Evolutionary conservation across 1,140 invertebrate genomes (phyloP).

Genomic region (Odontomachus brunneus): DNA sequence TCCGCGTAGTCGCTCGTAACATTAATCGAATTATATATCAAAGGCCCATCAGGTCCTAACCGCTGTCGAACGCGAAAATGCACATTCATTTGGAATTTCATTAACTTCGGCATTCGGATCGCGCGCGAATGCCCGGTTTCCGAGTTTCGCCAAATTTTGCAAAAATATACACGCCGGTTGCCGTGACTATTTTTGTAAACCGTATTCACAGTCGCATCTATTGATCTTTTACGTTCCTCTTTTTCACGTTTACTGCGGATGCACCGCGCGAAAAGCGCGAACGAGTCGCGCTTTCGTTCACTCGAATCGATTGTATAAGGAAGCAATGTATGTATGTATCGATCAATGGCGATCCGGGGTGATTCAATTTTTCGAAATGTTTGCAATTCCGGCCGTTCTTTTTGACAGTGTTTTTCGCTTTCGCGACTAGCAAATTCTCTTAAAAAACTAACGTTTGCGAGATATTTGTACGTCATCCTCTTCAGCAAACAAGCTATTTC

Average conservation of each 20-base stretch:
- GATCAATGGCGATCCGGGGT: slow-evolving; percentile 2
- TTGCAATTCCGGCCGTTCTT: neutral
- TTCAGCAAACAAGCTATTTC: neutral
- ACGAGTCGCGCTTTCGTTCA: slow-evolving; percentile 25
- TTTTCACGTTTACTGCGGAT: slow-evolving; percentile 10
- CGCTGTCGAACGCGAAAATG: slow-evolving; percentile 3
- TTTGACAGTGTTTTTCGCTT: neutral
- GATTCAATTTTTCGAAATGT: slow-evolving; percentile 31
- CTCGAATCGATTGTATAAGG: slow-evolving; percentile 29
- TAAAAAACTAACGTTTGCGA: neutral
- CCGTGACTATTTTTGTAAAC: slow-evolving; percentile 25
- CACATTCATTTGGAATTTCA: slow-evolving; percentile 20
- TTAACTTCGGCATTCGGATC: slow-evolving; percentile 9
- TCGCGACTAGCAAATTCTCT: neutral
- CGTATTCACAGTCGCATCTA: slow-evolving; percentile 21
- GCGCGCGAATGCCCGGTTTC: slow-evolving; percentile 20
- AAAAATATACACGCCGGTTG: slow-evolving; percentile 34
- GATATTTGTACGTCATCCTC: neutral
- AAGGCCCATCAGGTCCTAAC: slow-evolving; percentile 16
- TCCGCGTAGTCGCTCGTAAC: neutral
- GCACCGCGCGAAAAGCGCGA: neutral
- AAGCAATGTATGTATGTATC: slow-evolving; percentile 4
- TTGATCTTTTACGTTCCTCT: slow-evolving; percentile 22
- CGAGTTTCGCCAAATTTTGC: neutral
- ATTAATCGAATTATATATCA: slow-evolving; percentile 38